These are phyloP conservation scores for Atherix ibis DNA, from an alignment of 2,888 invertebrate genomes.

Conservation along the genomic window DNA sequence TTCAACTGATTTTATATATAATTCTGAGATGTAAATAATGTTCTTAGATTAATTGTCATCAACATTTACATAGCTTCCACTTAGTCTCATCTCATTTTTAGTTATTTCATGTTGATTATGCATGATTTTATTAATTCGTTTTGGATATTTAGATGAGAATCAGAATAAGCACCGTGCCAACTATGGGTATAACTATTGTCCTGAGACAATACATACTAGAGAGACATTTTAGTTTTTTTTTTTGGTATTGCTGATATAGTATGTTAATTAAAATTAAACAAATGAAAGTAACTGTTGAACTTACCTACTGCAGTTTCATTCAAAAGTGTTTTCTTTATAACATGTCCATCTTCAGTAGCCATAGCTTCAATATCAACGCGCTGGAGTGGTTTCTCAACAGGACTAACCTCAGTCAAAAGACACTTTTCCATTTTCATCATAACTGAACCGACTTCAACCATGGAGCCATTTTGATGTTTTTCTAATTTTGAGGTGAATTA, in stretches of 20 bases:
- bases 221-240: too few relatives aligned
- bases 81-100: constrained; percentile 31
- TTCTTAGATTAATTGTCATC: too few relatives aligned
- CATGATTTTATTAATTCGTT: constrained; percentile 57
- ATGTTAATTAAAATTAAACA: too few relatives aligned
- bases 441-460: constrained; percentile 59
- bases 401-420: constrained; percentile 67
- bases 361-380: constrained; percentile 58
- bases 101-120: constrained; percentile 36
- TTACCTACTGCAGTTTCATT: constrained; percentile 69
- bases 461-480: constrained; percentile 47
- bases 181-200: too few relatives aligned
- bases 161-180: too few relatives aligned
- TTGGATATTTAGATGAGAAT: too few relatives aligned
- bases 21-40: constrained; percentile 35
- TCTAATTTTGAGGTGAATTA: constrained; percentile 33
- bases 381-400: constrained; percentile 67
- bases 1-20: too few relatives aligned
- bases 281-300: too few relatives aligned
- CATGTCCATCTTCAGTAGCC: constrained; percentile 66
- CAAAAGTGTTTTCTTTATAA: constrained; percentile 62
- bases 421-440: constrained; percentile 75
- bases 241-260: too few relatives aligned
- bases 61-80: too few relatives aligned
- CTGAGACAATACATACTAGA: too few relatives aligned